Conservation (phyloP, 2,113 vertebrate genomes). For the Saccopteryx leptura region DNA sequence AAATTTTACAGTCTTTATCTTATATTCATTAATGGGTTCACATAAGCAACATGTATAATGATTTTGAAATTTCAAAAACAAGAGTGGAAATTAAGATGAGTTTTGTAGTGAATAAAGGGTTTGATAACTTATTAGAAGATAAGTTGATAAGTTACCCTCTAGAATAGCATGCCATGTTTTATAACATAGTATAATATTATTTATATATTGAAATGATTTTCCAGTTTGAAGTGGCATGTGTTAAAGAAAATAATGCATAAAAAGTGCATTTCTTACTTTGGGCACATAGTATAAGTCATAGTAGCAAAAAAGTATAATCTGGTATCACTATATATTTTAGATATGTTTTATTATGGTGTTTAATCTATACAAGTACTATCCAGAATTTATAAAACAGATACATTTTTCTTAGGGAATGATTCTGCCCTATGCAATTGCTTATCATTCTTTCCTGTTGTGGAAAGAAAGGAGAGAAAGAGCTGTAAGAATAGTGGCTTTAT, state of each 20-base stretch:
- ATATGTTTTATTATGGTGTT: slow-evolving; percentile 12
- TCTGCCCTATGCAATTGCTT: neutral
- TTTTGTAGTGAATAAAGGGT: neutral
- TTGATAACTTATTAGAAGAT: neutral
- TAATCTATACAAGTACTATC: neutral
- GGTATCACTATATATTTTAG: neutral
- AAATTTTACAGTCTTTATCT: neutral
- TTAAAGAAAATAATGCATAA: neutral
- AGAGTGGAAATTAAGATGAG: neutral
- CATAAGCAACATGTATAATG: neutral
- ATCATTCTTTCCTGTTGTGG: neutral
- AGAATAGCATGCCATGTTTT: neutral
- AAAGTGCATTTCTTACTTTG: neutral
- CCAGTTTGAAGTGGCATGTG: neutral
- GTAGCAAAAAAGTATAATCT: neutral
- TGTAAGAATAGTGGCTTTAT: neutral
- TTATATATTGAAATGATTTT: neutral
- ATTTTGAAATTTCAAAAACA: slow-evolving; percentile 27
- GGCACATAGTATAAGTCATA: neutral
- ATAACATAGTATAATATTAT: neutral
- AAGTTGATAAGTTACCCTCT: neutral
- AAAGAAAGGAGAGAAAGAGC: neutral
- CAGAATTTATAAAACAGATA: neutral
- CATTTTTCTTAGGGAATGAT: slow-evolving; percentile 24
- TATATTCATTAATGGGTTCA: neutral